A percentile compares a stretch with the other conserved stretches of the same genome.
phyloP scores from a whole-genome alignment of 2,113 vertebrate genomes.

The Coryphaenoides rupestris region DNA sequence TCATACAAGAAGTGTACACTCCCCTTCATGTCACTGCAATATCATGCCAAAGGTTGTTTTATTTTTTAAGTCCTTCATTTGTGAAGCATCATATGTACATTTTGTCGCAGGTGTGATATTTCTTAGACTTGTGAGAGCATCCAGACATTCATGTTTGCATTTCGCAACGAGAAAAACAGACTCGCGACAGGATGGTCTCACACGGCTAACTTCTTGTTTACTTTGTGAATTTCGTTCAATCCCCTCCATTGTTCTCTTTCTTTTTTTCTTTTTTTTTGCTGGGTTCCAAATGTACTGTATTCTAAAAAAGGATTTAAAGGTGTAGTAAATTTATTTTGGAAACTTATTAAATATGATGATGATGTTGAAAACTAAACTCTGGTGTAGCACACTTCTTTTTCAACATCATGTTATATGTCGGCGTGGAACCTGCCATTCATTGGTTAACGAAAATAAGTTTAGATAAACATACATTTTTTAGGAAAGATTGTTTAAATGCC shows the following conservation, averaged over 20 bases:
- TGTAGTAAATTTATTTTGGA: constrained; percentile 84
- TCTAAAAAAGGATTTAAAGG: constrained; percentile 95
- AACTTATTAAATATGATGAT: constrained; percentile 90
- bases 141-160: too few species aligned
- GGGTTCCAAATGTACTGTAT: constrained; percentile 98
- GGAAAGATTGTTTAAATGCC: too few species aligned
- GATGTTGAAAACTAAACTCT: constrained; percentile 56
- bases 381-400: constrained; percentile 9
- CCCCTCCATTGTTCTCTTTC: constrained; percentile 61
- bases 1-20: too few species aligned
- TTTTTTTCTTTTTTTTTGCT: constrained; percentile 74
- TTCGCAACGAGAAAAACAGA: too few species aligned
- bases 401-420: neutral
- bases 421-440: too few species aligned
- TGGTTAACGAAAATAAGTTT: too few species aligned
- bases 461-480: too few species aligned
- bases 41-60: constrained; percentile 4
- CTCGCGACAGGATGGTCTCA: too few species aligned
- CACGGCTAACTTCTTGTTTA: constrained; percentile 11
- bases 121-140: constrained; percentile 9
- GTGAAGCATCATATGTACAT: constrained; percentile 86
- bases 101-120: constrained; percentile 59
- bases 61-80: constrained; percentile 71
- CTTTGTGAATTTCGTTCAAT: constrained; percentile 13
- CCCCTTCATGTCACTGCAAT: too few species aligned